Base-by-base conservation (phyloP, 2,797 vertebrate species). In the Sitta carolinensis region DNA sequence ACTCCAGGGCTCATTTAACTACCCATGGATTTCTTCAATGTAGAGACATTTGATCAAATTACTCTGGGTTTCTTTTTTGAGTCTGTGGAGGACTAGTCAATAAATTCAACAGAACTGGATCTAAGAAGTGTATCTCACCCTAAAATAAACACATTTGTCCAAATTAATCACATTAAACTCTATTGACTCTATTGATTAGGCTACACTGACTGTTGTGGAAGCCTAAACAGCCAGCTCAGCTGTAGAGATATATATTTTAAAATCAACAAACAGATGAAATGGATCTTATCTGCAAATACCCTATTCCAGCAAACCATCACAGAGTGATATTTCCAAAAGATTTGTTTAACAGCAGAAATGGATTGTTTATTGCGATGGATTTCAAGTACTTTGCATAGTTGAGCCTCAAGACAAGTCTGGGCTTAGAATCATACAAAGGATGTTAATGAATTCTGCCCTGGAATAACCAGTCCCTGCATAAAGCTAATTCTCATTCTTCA, bases 101-200 rank as follows among this genome's bases (percentile, higher is more conserved):
- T 94, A 78, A 66, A 94, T 22, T 81, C 66, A 91, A 70, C 27
- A 75, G 76, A 86, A 81, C 0, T 84, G 87, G 26, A 61, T 34
- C 62, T 88, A 69, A 90, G 62, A 68, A 74, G 51, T 84, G 87
- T 68, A 85, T 94, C 54, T 91, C 51, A 38, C 21, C 43, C 25
- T 89, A 72, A 88, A 91, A 82, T 94, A 92, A 94, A 91, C 54
- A 81, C 69, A 91, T 91, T 95, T 96, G 58, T 86, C 48, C n/a
- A 88, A 75, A 91, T 91, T 94, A 93, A 93, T 94, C 85, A 86
- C 79, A 78, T 90, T 89, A 85, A 90, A 55, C 47, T 57, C 57
- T 67, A 85, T 66, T 81, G 91, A 78, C 40, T 86, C 5, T 22
- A 95, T 95, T 73, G 93, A 96, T 90, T 88, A 84, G n/a, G 27